Conservation (phyloP, 1,140 invertebrate species). For the Pogonognathellus flavescens region DNA sequence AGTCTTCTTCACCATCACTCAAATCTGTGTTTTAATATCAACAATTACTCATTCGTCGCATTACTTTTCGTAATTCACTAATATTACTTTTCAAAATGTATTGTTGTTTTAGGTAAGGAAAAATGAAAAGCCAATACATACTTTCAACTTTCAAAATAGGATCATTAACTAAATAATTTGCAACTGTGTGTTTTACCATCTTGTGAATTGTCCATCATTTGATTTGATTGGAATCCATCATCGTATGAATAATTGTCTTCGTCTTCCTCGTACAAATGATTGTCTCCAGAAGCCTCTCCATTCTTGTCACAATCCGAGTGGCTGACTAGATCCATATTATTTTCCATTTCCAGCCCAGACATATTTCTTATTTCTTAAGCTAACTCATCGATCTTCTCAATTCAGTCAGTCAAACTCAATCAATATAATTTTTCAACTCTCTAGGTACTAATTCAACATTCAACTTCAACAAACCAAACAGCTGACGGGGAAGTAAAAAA, state of each 20-base stretch:
- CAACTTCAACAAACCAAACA: too few species aligned
- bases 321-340: slow-evolving; percentile 37
- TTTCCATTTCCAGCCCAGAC: slow-evolving; percentile 43
- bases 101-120: too few species aligned
- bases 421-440: too few species aligned
- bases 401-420: too few species aligned
- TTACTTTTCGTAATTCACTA: neutral
- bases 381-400: too few species aligned
- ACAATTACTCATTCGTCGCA: neutral
- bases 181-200: slow-evolving; percentile 12
- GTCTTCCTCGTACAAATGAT: slow-evolving; percentile 15
- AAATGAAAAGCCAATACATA: neutral
- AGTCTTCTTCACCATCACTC: slow-evolving; percentile 11
- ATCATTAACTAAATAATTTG: too few species aligned
- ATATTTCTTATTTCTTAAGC: neutral
- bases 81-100: neutral
- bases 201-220: neutral
- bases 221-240: slow-evolving; percentile 5
- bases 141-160: neutral
- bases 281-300: neutral
- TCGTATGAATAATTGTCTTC: slow-evolving; percentile 1
- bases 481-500: too few species aligned
- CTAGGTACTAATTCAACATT: too few species aligned
- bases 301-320: slow-evolving; percentile 22
- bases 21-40: neutral